Evolutionary conservation across 1,140 invertebrate genomes (phyloP).

Genomic region (Sitophilus oryzae): DNA sequence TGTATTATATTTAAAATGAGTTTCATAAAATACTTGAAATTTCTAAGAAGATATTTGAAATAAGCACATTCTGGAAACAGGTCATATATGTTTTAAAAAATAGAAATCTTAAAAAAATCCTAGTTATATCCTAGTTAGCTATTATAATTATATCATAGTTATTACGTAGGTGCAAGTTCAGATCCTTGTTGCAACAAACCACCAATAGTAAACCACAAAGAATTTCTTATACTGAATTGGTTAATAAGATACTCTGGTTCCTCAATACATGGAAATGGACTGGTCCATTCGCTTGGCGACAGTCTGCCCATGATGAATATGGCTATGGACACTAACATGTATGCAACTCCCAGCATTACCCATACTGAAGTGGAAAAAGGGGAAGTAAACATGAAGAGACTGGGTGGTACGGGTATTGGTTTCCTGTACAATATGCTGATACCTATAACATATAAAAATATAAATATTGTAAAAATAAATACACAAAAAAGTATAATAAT

Average conservation of each 20-base stretch:
- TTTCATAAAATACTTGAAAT: neutral
- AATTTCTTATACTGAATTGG: constrained; percentile 61
- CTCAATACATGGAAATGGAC: constrained; percentile 66
- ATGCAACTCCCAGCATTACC: constrained; percentile 66
- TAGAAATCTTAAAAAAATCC: too few species aligned
- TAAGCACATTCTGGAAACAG: neutral
- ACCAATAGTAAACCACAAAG: constrained; percentile 50
- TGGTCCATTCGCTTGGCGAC: constrained; percentile 69
- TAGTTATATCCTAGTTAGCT: too few species aligned
- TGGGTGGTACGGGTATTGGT: constrained; percentile 62
- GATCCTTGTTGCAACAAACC: constrained; percentile 81
- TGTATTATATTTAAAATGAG: too few species aligned
- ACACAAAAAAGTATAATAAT: too few species aligned
- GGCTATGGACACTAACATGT: constrained; percentile 65
- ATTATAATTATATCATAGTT: too few species aligned
- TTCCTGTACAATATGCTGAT: constrained; percentile 73
- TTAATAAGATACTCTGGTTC: constrained; percentile 62
- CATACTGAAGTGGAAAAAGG: constrained; percentile 76
- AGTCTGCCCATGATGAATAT: constrained; percentile 70
- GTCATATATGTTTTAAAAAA: too few species aligned
- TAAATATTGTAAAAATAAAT: too few species aligned
- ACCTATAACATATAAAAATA: constrained; percentile 43
- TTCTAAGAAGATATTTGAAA: neutral
- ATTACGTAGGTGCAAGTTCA: constrained; percentile 68
- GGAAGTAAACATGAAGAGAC: constrained; percentile 72